Evolutionary conservation across 2,113 vertebrate species (phyloP), one percentile per base, ranked within the genome.

Genomic region (Brachirus orientalis): DNA sequence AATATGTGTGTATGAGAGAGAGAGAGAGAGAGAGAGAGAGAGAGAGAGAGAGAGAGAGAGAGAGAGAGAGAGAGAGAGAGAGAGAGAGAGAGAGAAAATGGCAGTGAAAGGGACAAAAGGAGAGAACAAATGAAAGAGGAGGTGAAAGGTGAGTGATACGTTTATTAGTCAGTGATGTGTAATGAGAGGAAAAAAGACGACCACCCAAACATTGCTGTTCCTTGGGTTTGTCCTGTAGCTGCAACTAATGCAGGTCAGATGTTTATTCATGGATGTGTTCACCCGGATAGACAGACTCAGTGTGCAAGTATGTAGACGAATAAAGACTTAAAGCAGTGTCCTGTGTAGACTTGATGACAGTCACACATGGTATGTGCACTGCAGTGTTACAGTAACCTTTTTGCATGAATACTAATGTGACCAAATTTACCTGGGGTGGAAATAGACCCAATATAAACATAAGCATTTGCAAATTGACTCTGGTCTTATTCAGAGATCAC

Each of bases 181-280:
- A 14, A 44, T 46, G 46, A 50, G 56, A 58, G 2, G 33, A 53
- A 52, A 53, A 50, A 9, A 38, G 11, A 19, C 8, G 16, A 16
- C 0, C 1, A 13, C 14, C 43, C 3, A 41, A 33, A 60, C 8
- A 57, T 10, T 14, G 45, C 38, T 47, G 36, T 8, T 66, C 43
- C n/a, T n/a, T 22, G 17, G 0, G 17, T 50, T 70, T 50, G 37
- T 41, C 47, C 46, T 44, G n/a, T 0, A 6, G 63, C 57, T 73
- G 61, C 53, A 74, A 47, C 73, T 89, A 89, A 83, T 81, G 51
- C 17, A 67, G 79, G 72, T 72, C 83, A 87, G 72, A 84, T 77
- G 77, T 69, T 72, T 40, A 36, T 44, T 66, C 19, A 35, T 20
- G 56, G 18, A 53, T 66, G 6, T 46, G 38, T n/a, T 62, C 8